These are phyloP conservation scores for Peromyscus aztecus DNA, from an alignment of 2,797 vertebrate genomes.

Conservation along the genomic window DNA sequence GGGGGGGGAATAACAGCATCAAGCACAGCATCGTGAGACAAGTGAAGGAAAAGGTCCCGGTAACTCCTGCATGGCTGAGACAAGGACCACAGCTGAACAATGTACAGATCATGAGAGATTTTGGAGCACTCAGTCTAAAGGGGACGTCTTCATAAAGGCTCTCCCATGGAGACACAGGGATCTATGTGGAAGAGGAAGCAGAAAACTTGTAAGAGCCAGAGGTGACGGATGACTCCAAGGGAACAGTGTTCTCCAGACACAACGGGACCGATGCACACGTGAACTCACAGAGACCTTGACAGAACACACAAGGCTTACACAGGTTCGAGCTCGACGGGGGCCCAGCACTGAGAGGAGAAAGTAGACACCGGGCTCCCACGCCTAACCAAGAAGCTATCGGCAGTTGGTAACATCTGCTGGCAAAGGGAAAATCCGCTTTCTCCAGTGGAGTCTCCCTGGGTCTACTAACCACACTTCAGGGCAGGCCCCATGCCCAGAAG, in stretches of 20 bases:
- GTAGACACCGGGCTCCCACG: neutral
- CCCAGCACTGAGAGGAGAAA: neutral
- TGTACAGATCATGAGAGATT: neutral
- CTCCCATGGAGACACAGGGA: neutral
- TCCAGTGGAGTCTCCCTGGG: neutral
- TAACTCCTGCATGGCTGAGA: too few relatives aligned
- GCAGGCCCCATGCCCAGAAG: neutral
- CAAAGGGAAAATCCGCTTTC: neutral
- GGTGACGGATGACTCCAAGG: neutral
- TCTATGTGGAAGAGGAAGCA: neutral
- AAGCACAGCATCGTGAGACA: too few relatives aligned
- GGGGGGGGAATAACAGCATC: too few relatives aligned
- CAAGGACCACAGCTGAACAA: neutral
- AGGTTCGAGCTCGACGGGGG: neutral
- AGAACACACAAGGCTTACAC: neutral
- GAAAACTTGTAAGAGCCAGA: neutral
- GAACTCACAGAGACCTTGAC: neutral
- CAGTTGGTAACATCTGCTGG: too few relatives aligned
- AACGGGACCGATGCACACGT: neutral
- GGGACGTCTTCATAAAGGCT: neutral
- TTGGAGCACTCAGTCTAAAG: neutral
- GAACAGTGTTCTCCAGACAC: neutral
- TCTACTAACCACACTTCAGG: neutral
- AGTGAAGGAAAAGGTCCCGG: too few relatives aligned
- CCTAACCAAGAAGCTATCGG: neutral